phyloP scores from a whole-genome alignment of 2,113 vertebrate species.

The Ceyx melanurus region DNA sequence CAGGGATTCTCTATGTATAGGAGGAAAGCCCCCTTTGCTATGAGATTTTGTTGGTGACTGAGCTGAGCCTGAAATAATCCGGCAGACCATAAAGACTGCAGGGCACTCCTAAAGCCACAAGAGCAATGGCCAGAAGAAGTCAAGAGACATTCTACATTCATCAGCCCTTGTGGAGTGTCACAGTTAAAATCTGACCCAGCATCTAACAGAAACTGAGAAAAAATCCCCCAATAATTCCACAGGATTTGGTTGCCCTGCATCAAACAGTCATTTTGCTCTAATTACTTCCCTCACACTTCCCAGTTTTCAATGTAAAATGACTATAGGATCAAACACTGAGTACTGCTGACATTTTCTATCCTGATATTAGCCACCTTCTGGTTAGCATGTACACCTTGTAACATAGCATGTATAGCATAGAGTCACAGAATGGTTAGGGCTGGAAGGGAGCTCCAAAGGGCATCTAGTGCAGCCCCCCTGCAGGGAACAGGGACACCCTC shows the following conservation, averaged over 20 bases:
- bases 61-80: background rate
- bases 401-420: no score
- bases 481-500: no score
- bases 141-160: background rate
- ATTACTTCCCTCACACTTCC: background rate
- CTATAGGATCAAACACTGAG: background rate
- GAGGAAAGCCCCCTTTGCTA: background rate
- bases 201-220: background rate
- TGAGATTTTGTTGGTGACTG: background rate
- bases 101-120: background rate
- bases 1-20: background rate
- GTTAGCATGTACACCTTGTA: background rate
- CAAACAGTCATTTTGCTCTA: background rate
- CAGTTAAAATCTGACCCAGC: background rate
- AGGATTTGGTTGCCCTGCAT: background rate
- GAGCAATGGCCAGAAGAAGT: background rate
- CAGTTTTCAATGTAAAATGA: background rate
- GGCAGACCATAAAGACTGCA: accelerated
- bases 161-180: background rate
- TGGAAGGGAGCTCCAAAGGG: no score
- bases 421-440: no score
- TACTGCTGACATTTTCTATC: background rate
- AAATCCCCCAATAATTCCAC: background rate
- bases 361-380: background rate
- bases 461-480: no score